These are phyloP conservation scores for Tetranychus truncatus DNA, from an alignment of 2,888 invertebrate genomes.

Conservation along the genomic window DNA sequence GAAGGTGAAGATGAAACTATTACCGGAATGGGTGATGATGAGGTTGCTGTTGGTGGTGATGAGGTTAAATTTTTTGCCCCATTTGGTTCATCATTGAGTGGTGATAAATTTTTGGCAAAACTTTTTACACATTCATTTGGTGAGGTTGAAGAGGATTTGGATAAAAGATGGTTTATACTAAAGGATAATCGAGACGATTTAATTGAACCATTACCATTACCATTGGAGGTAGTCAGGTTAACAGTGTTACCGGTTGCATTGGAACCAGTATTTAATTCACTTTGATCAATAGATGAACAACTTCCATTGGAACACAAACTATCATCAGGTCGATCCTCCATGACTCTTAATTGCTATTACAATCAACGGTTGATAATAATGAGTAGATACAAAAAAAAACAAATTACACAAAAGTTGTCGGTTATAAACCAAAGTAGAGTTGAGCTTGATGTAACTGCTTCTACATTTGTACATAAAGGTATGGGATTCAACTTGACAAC, in stretches of 20 bases:
- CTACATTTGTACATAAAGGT: no score
- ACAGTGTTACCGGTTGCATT: background rate
- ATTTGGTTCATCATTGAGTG: background rate
- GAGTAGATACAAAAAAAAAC: no score
- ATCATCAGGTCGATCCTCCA: background rate
- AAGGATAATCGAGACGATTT: no score
- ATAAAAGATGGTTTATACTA: no score
- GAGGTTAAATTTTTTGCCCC: background rate
- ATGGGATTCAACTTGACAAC: background rate
- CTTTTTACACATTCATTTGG: background rate
- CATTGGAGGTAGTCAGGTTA: no score
- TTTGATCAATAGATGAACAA: background rate
- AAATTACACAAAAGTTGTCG: no score
- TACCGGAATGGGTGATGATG: background rate
- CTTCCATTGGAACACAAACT: background rate
- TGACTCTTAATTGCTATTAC: background rate
- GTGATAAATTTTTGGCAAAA: background rate
- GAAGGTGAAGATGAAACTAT: background rate
- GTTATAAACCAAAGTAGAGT: no score
- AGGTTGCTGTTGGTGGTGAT: conserved; percentile 5
- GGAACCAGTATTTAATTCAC: background rate
- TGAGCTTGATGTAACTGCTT: no score
- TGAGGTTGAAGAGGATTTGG: background rate
- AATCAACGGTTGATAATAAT: no score
- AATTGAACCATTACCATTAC: no score